These are phyloP conservation scores for Platichthys stellatus DNA, from an alignment of 2,113 vertebrate genomes.

Conservation along the genomic window DNA sequence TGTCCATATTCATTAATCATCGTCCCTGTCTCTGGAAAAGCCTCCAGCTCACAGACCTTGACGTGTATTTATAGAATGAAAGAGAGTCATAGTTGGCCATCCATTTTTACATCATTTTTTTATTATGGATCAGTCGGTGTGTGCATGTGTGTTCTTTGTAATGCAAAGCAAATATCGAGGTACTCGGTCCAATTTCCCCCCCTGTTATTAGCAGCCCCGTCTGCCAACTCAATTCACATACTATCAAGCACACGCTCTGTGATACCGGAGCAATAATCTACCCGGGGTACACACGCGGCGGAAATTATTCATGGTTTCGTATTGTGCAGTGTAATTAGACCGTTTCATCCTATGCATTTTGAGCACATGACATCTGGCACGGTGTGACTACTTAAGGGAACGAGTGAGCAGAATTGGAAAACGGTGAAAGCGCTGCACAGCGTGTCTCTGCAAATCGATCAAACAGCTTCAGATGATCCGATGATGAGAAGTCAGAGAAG, in stretches of 20 bases:
- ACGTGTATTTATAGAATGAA: conserved; percentile 37
- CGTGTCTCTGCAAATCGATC: conserved; percentile 5
- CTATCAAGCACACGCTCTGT: conserved; percentile 61
- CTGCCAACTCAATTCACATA: conserved; percentile 61
- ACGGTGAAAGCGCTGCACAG: conserved; percentile 8
- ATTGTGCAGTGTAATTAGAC: conserved; percentile 73
- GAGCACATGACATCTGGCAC: conserved; percentile 36
- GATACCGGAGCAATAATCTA: conserved; percentile 52
- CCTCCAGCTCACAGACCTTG: conserved; percentile 44
- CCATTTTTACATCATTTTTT: conserved; percentile 34
- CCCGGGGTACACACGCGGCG: conserved; percentile 27
- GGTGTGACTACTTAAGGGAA: conserved; percentile 31
- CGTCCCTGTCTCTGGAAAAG: conserved; percentile 42
- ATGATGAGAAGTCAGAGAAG: conserved; percentile 17
- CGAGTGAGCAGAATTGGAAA: conserved; percentile 24
- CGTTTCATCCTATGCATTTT: conserved; percentile 57
- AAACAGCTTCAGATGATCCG: not conserved
- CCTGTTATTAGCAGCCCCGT: conserved; percentile 45
- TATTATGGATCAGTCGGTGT: conserved; percentile 19
- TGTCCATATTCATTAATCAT: conserved; percentile 68
- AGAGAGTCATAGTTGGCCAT: conserved; percentile 35
- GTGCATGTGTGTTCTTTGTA: conserved; percentile 44
- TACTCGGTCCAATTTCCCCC: conserved; percentile 46
- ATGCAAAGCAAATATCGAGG: conserved; percentile 61
- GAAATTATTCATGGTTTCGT: conserved; percentile 76